Base-by-base conservation (phyloP, 2,888 invertebrate species). In the Busseola fusca region DNA sequence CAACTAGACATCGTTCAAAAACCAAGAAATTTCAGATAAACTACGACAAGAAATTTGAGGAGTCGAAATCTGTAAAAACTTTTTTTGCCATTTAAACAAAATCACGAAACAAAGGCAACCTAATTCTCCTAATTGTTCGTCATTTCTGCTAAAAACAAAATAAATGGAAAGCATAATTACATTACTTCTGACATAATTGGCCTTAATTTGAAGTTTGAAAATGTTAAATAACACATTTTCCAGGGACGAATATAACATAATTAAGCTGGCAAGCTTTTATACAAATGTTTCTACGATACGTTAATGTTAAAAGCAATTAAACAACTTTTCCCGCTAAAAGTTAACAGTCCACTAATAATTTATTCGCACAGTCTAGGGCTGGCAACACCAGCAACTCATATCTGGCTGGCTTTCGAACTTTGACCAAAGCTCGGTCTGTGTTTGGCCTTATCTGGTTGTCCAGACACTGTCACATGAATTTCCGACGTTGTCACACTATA, bases 241-340 rank as follows among this genome's bases (percentile, higher is more conserved):
- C 45, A 74, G 52, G 34, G 50, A 27, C 21, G 64, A 64, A 74
- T 72, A 69, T 78, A 69, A 77, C 63, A 69, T 69, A 64, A 81
- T 67, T 64, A 67, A 56, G 54, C 60, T 56, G 48, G 52, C 57
- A 64, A 64, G 69, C 62, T 78, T 78, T 78, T 56, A 70, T 69
- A 62, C 57, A 78, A 79, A 58, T 82, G 78, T 81, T 67, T 62
- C 64, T 66, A 37, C 60, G 67, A 60, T 69, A 69, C 54, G 64
- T 69, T 78, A 81, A 79, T 69, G 73, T 67, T n/a, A 57, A 78
- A 81, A 76, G 72, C 64, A 76, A 78, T 81, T 76, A 76, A 81
- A 76, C 69, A 76, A 78, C 77, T 81, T 78, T 65, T 64, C 72
- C 25, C 67, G 77, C 77, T 78, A 72, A 81, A 81, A 81, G 56